These are phyloP conservation scores for Pelosia muscerda DNA, from an alignment of 2,888 invertebrate genomes.

Conservation along the genomic window DNA sequence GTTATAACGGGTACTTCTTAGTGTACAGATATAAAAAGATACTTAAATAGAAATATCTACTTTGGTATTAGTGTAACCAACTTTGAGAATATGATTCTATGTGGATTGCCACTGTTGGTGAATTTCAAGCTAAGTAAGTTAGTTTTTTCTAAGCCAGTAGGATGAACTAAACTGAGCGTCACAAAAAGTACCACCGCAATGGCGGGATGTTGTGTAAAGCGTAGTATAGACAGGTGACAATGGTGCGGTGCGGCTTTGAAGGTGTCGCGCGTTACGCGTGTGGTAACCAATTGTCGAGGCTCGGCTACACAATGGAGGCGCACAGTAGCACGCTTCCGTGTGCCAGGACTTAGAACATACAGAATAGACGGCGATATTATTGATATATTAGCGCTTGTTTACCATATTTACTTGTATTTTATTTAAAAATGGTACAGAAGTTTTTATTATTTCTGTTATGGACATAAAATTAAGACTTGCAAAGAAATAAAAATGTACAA, in stretches of 20 bases:
- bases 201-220: slow-evolving; percentile 49
- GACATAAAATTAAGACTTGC: too few species aligned
- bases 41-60: neutral
- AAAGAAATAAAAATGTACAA: too few species aligned
- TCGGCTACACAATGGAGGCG: slow-evolving; percentile 68
- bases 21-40: neutral
- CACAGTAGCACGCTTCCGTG: slow-evolving; percentile 85
- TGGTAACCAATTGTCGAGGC: slow-evolving; percentile 72
- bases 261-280: slow-evolving; percentile 71
- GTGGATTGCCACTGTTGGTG: neutral
- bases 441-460: neutral
- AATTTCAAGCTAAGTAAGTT: neutral
- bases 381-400: neutral
- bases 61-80: neutral
- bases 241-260: slow-evolving; percentile 70
- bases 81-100: too few species aligned
- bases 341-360: slow-evolving; percentile 56
- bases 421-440: neutral
- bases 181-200: slow-evolving; percentile 32
- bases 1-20: neutral
- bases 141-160: neutral
- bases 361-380: slow-evolving; percentile 36
- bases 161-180: slow-evolving; percentile 14
- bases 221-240: slow-evolving; percentile 72
- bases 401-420: neutral